phyloP scores from a whole-genome alignment of 1,140 invertebrate species.

The Myzus persicae region DNA sequence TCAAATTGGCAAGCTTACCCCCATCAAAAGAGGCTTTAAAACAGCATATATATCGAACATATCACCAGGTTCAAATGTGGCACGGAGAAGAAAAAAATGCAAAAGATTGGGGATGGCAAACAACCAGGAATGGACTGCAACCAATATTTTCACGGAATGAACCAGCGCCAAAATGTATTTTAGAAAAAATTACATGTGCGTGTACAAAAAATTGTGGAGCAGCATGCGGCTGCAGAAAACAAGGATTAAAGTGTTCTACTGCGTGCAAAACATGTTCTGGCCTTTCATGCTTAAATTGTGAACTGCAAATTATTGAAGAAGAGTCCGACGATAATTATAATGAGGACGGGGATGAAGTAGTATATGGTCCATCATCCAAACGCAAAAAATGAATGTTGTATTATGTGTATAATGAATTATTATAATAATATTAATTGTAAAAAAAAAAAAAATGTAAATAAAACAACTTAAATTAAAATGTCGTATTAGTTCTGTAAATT shows the following conservation, averaged over 20 bases:
- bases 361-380: neutral
- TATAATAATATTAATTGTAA: no score
- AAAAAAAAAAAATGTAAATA: no score
- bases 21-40: conserved; percentile 60
- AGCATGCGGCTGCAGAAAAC: neutral
- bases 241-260: neutral
- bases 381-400: neutral
- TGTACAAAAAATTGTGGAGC: conserved; percentile 13
- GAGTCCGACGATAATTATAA: neutral
- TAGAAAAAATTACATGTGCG: conserved; percentile 15
- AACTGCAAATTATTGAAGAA: neutral
- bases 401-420: no score
- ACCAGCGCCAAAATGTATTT: neutral
- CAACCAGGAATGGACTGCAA: conserved; percentile 58
- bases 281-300: neutral
- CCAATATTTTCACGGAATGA: conserved; percentile 44
- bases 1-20: conserved; percentile 51
- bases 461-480: no score
- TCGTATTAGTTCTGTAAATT: no score
- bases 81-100: conserved; percentile 56
- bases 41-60: conserved; percentile 61
- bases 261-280: neutral
- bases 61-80: conserved; percentile 61
- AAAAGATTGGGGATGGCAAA: conserved; percentile 60
- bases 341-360: neutral